phyloP scores from a whole-genome alignment of 2,888 invertebrate genomes.

The Hipparchia semele region DNA sequence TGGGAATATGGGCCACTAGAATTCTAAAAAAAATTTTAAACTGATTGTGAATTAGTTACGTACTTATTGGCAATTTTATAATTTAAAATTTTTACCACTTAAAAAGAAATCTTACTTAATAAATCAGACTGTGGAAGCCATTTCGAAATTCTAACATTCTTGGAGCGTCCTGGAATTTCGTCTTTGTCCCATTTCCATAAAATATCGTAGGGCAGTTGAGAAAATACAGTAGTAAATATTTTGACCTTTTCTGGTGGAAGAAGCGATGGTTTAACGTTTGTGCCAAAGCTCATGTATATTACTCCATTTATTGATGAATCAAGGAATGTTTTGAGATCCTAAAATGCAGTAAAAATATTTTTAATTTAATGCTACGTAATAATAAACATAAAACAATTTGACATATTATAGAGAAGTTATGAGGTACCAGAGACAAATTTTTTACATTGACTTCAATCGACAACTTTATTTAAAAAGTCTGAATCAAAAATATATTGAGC shows the following conservation, averaged over 20 bases:
- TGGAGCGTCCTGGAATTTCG: conserved; percentile 46
- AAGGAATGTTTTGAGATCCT: conserved; percentile 47
- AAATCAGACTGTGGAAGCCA: conserved; percentile 55
- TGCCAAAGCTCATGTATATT: conserved; percentile 62
- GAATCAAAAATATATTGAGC: too few relatives aligned
- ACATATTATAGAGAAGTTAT: too few relatives aligned
- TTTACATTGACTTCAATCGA: too few relatives aligned
- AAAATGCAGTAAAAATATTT: neutral
- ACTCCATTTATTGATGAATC: conserved; percentile 54
- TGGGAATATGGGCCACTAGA: too few relatives aligned
- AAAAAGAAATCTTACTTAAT: conserved; percentile 27
- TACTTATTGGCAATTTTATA: neutral
- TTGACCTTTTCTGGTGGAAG: conserved; percentile 46
- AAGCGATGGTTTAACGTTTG: conserved; percentile 53
- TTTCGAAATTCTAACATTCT: conserved; percentile 53
- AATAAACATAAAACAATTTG: conserved; percentile 36
- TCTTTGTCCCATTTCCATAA: conserved; percentile 61
- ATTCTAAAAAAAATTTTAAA: neutral
- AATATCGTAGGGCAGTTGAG: conserved; percentile 54
- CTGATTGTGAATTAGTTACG: neutral
- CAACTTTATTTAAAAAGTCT: too few relatives aligned
- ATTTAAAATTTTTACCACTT: neutral
- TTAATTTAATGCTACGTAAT: neutral
- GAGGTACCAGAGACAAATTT: too few relatives aligned
- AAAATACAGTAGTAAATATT: conserved; percentile 51